Base-by-base conservation (phyloP, 2,113 vertebrate species). In the Ahaetulla prasina region DNA sequence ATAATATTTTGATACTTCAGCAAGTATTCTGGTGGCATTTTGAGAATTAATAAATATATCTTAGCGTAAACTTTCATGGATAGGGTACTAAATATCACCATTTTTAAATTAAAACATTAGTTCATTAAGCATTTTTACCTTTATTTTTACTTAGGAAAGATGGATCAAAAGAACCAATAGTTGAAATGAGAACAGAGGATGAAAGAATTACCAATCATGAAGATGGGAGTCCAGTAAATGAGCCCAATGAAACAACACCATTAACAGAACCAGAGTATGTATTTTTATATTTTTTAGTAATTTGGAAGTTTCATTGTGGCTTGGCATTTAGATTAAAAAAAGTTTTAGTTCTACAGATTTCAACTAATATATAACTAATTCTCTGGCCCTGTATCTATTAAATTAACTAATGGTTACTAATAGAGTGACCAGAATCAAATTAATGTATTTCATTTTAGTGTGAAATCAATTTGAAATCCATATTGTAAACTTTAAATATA, bases 181-280 rank as follows among this genome's bases (percentile, higher is more conserved):
- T 98, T 93, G 98, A 98, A 97, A 98, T 98, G 98, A 97, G 98
- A 97, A 98, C 98, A 94, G 98, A 98, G 91, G 98, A 98, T 96
- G 98, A 98, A 97, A 98, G 98, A 97, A 98, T 98, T 94, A 97
- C 98, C 94, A 98, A 95, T 92, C 97, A 98, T 90, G 98, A 98
- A 96, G 98, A 98, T 3, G 98, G 98, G 87, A 98, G 98, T 89
- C 98, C 98, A 94, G 98, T 98, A 95, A 98, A 98, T 96, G 99
- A 98, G 94, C 98, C 98, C 96, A 99, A 98, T 97, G 98, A 98
- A 97, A 98, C 98, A 91, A 98, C 98, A 94, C 98, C 98, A 45
- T 97, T 98, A 87, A 98, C 98, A 97, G 98, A 98, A 95, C 98
- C 98, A 0, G 98, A 98, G 98, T 98, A 98, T 95, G 98, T 97